These are phyloP conservation scores for Tenthredo livida DNA, from an alignment of 2,888 invertebrate genomes.

Conservation along the genomic window DNA sequence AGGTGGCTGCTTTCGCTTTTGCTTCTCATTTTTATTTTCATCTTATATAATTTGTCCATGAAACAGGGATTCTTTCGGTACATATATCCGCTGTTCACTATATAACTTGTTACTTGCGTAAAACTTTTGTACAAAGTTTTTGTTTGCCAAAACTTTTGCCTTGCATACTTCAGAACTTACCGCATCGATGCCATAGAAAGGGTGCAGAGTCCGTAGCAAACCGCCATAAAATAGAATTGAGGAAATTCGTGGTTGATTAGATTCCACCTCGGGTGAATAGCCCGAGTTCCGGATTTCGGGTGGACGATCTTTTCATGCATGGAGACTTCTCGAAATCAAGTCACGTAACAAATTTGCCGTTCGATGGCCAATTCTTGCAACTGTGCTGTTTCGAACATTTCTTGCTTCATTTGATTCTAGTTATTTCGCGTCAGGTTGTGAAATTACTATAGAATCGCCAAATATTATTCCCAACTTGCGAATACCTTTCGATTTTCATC, in stretches of 20 bases:
- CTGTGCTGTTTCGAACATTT: neutral
- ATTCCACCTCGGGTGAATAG: constrained; percentile 4
- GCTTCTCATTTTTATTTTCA: neutral
- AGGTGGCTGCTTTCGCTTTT: neutral
- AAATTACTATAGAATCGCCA: neutral
- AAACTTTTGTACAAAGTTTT: neutral
- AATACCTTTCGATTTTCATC: neutral
- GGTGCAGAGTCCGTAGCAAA: neutral
- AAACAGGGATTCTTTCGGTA: neutral
- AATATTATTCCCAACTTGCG: neutral
- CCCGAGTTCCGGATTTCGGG: neutral
- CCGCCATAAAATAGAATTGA: neutral
- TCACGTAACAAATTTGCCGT: constrained; percentile 5
- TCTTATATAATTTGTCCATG: neutral
- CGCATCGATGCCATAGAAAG: neutral
- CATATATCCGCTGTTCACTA: neutral
- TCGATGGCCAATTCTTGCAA: neutral
- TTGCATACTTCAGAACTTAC: neutral
- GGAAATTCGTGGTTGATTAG: neutral
- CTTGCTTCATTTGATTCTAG: neutral
- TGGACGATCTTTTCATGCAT: neutral
- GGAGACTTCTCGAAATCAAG: constrained; percentile 1
- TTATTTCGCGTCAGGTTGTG: no score
- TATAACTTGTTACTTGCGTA: neutral
- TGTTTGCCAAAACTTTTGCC: neutral